Evolutionary conservation across 1,140 invertebrate species (phyloP), one percentile per base, ranked within the genome.

Genomic region (Megalonaias nervosa): DNA sequence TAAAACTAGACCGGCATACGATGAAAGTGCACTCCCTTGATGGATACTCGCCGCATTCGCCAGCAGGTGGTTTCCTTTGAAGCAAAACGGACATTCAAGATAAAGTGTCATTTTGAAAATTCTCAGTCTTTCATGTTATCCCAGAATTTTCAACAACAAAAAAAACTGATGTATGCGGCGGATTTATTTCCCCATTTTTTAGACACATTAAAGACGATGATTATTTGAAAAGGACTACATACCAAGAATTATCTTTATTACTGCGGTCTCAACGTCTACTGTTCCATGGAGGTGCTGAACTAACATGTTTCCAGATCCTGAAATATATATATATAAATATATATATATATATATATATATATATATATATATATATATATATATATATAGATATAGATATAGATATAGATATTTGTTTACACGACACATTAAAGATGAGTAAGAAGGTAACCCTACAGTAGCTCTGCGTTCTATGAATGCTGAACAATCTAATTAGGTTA

Each of bases 301-400:
- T 14, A 81, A 55, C 57, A 77, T 80, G 70, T 86, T 81, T n/a
- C 85, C 85, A 13, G 83, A 77, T 15, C 85, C 85, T 81, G 67
- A 16, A 61, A 69, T n/a, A 26, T 38, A 38, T 38, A 38, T 38
- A 38, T 38, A 6, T 38, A 9, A 2, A 6, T 26, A 26, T 26
- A 26, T 26, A 26, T 26, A 69, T n/a, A 26, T 38, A 38, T 38
- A 38, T 38, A 38, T 38, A 6, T 38, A 9, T 38, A 6, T 26
- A 69, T n/a, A 26, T 38, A 38, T 38, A 38, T 38, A 38, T 38
- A 6, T 38, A 9, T 38, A 6, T 26, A 69, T n/a, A 26, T 38
- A 38, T 38, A 38, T 38, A 38, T 38, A 6, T 38, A 9, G 1
- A 6, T 26, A 26, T 26, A 69, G 9, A 26, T 38, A 38, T 38